Percentiles rank a stretch among this genome's conserved stretches.
Evolutionary conservation across 2,888 invertebrate genomes (phyloP).

Genomic region (Orthosia gracilis): DNA sequence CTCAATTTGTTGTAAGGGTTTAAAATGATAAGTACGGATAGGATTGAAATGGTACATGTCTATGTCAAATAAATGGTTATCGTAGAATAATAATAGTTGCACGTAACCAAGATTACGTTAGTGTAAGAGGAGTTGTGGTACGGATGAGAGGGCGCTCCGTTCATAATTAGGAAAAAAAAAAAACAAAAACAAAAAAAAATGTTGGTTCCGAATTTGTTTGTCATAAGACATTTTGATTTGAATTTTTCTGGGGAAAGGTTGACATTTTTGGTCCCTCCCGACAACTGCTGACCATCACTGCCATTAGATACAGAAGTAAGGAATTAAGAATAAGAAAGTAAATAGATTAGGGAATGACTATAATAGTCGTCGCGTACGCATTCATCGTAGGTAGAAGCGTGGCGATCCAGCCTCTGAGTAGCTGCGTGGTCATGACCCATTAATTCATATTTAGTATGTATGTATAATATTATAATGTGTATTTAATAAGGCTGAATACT

Average conservation of each 20-base stretch:
- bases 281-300: slow-evolving; percentile 88
- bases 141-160: slow-evolving; percentile 62
- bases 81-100: slow-evolving; percentile 65
- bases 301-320: slow-evolving; percentile 84
- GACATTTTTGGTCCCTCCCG: slow-evolving; percentile 81
- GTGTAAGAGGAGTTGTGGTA: slow-evolving; percentile 64
- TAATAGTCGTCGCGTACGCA: slow-evolving; percentile 54
- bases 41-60: slow-evolving; percentile 61
- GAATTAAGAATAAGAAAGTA: slow-evolving; percentile 73
- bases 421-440: slow-evolving; percentile 33
- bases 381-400: slow-evolving; percentile 38
- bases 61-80: slow-evolving; percentile 65
- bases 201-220: slow-evolving; percentile 76
- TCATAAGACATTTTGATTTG: slow-evolving; percentile 75
- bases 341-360: slow-evolving; percentile 74
- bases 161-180: slow-evolving; percentile 67
- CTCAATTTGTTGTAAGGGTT: slow-evolving; percentile 66
- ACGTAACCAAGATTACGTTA: slow-evolving; percentile 66
- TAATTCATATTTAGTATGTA: slow-evolving; percentile 36
- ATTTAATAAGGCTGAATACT: slow-evolving; percentile 57
- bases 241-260: slow-evolving; percentile 79
- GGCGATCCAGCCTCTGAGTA: slow-evolving; percentile 44
- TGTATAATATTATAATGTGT: slow-evolving; percentile 31
- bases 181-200: slow-evolving; percentile 61
- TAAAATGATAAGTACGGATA: slow-evolving; percentile 64